phyloP scores from a whole-genome alignment of 1,140 invertebrate species.

The Lasioglossum baleicum region DNA sequence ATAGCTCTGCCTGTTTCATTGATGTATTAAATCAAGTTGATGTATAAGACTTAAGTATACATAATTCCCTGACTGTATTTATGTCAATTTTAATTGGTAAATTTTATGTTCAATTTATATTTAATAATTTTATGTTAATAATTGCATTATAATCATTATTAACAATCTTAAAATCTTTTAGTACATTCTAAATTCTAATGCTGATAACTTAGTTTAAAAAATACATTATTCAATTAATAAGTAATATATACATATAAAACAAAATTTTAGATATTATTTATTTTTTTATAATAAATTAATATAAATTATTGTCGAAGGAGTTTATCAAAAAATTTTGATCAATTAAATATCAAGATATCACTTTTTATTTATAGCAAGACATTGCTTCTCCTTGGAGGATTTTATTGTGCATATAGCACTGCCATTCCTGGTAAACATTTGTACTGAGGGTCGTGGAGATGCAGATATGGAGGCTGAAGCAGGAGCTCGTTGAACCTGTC shows the following conservation, averaged over 20 bases:
- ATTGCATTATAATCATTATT: not conserved
- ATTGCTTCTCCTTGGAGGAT: constrained; percentile 96
- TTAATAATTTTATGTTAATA: too few relatives aligned
- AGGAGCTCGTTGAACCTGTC: constrained; percentile 95
- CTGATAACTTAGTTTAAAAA: too few relatives aligned
- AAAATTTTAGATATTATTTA: too few relatives aligned
- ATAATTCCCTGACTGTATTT: constrained; percentile 97
- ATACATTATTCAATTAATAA: too few relatives aligned
- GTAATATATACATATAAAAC: too few relatives aligned
- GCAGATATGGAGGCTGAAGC: constrained; percentile 89
- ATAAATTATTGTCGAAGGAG: too few relatives aligned
- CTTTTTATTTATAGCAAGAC: constrained; percentile 84
- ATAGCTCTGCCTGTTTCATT: too few relatives aligned
- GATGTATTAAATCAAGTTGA: constrained; percentile 93
- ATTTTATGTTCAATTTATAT: too few relatives aligned
- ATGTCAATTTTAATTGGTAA: constrained; percentile 93
- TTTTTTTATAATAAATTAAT: not conserved
- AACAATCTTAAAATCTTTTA: too few relatives aligned
- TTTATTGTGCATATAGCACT: constrained; percentile 95
- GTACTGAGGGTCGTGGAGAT: constrained; percentile 81
- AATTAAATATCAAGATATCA: too few relatives aligned
- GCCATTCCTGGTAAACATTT: constrained; percentile 90
- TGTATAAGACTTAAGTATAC: constrained; percentile 93
- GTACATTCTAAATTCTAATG: too few relatives aligned
- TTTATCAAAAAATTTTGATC: too few relatives aligned